These are phyloP conservation scores for Chrysocyon brachyurus DNA, from an alignment of 2,797 vertebrate species.

Conservation along the genomic window DNA sequence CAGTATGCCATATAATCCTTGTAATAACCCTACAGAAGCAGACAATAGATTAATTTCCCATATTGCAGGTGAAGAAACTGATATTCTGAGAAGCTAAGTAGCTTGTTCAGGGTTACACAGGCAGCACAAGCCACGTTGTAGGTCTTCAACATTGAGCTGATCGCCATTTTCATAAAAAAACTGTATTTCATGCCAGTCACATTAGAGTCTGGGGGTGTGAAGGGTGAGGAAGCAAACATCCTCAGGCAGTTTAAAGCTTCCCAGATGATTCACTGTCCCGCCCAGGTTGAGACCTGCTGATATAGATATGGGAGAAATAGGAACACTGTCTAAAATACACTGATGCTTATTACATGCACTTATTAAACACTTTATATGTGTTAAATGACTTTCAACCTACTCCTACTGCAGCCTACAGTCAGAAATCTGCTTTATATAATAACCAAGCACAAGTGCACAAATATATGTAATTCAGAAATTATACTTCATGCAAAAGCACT, in stretches of 20 bases:
- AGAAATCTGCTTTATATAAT: neutral
- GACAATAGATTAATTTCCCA: neutral
- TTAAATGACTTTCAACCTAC: neutral
- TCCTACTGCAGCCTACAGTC: neutral
- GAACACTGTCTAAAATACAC: neutral
- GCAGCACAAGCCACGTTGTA: neutral
- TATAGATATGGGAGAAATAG: neutral
- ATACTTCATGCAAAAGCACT: neutral
- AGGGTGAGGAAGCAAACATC: neutral
- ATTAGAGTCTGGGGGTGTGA: neutral
- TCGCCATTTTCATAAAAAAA: neutral
- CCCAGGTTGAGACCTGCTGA: neutral
- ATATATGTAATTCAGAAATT: slow-evolving; percentile 1
- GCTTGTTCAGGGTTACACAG: neutral
- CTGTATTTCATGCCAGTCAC: neutral
- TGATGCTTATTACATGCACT: neutral
- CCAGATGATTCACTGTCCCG: neutral
- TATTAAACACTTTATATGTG: neutral
- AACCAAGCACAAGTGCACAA: neutral
- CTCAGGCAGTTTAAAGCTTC: neutral
- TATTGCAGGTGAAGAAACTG: neutral
- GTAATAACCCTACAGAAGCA: neutral
- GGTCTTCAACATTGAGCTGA: neutral
- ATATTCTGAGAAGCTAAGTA: neutral
- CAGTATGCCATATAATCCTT: neutral